Conservation (phyloP, 92 coral and sea anemone species). For the Parazoanthus swiftii region DNA sequence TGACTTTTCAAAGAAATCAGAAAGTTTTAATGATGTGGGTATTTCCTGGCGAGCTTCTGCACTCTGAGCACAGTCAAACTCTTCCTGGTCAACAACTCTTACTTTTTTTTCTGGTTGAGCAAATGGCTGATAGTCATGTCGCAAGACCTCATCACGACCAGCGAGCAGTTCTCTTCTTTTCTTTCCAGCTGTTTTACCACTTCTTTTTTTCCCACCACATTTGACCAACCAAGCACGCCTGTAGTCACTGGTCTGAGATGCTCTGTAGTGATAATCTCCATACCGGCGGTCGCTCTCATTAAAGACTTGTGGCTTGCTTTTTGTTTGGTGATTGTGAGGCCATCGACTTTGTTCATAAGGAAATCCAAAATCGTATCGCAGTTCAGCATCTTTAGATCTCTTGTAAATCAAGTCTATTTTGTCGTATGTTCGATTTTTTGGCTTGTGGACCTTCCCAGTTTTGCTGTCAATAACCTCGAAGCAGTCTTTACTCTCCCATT, state of each 20-base stretch:
- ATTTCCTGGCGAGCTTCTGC: not conserved
- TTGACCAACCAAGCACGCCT: slow-evolving; percentile 26
- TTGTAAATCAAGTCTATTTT: slow-evolving; percentile 36
- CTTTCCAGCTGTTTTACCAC: slow-evolving; percentile 32
- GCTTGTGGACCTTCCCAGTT: slow-evolving; percentile 44
- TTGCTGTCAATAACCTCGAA: slow-evolving; percentile 60
- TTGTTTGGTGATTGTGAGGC: slow-evolving; percentile 35
- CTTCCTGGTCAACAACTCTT: slow-evolving; percentile 9
- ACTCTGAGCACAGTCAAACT: not conserved
- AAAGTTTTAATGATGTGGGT: not conserved
- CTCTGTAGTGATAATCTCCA: slow-evolving; percentile 23
- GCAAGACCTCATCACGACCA: not conserved
- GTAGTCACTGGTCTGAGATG: slow-evolving; percentile 4
- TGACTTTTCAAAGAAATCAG: not conserved
- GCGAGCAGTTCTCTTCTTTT: slow-evolving; percentile 18
- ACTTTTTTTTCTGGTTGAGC: not conserved
- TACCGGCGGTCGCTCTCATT: not conserved
- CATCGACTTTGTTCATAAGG: slow-evolving; percentile 51
- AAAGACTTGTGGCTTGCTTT: not conserved
- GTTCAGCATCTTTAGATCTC: slow-evolving; percentile 20
- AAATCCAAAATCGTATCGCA: slow-evolving; percentile 62
- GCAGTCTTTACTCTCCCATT: slow-evolving; percentile 47
- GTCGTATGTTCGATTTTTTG: slow-evolving; percentile 49
- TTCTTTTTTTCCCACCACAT: slow-evolving; percentile 19
- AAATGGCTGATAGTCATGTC: not conserved